Base-by-base conservation (phyloP, 2,797 vertebrate genomes). In the Sebastes minor region DNA sequence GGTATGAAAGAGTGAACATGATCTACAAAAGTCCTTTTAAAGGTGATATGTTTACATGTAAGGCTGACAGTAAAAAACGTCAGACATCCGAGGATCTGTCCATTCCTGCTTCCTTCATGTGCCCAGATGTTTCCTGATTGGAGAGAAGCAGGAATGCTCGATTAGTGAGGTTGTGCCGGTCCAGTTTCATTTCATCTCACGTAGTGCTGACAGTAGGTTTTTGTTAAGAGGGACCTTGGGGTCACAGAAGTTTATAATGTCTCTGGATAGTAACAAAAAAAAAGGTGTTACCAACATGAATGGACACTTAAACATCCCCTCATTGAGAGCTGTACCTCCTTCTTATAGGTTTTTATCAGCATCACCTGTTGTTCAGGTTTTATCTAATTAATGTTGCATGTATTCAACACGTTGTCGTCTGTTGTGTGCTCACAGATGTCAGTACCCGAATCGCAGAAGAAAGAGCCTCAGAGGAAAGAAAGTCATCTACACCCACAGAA, bases 81-180 rank as follows among this genome's bases (percentile, higher is more conserved):
- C 80, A 81, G 42, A 83, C 33, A 77, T 71, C 66, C 61, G n/a
- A 64, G 76, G 76, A 83, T 80, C 64, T 84, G 80, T 84, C 87
- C 25, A 6, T 42, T 86, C 81, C 84, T 42, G 71, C 86, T 93
- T 94, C 91, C 91, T 84, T 64, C 81, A 66, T 83, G 83, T 76
- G 80, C 84, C 91, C 94, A 95, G 94, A 94, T 96, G 95, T 94
- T 95, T 95, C 94, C 95, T 94, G 93, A 87, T 78, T 78, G 73
- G 78, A 76, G 78, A 87, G 77, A 74, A 76, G 76, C 76, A 79
- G 85, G 86, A 91, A 89, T 64, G 55, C 80, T 72, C 49, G 67
- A 81, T 88, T 83, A 85, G 83, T 87, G 80, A 80, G 89, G 76
- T 63, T 59, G 66, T 90, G 84, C 76, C 86, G 80, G 74, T 81